These are phyloP conservation scores for Diorhabda carinulata DNA, from an alignment of 1,140 invertebrate genomes.

Conservation along the genomic window DNA sequence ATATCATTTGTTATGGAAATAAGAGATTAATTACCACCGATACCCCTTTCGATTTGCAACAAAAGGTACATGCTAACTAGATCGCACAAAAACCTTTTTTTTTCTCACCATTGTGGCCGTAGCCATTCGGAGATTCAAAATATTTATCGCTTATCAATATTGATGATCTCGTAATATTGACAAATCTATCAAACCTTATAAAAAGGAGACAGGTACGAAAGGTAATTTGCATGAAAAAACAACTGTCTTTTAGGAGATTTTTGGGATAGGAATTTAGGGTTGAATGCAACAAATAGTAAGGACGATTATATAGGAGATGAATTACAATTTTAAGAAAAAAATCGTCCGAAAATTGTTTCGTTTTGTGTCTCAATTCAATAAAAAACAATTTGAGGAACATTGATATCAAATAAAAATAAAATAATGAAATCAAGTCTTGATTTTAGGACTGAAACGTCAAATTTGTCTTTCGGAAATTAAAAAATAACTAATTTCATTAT, in stretches of 20 bases:
- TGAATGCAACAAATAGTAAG: too few relatives aligned
- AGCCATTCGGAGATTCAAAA: constrained; percentile 34
- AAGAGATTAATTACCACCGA: background rate
- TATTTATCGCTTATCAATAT: constrained; percentile 38
- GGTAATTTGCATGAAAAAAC: constrained; percentile 20
- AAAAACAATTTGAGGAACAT: too few relatives aligned
- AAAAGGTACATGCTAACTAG: constrained; percentile 29
- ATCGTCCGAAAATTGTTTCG: too few relatives aligned
- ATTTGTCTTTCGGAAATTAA: too few relatives aligned
- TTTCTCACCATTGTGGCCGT: constrained; percentile 19
- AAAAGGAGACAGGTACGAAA: background rate
- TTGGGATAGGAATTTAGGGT: background rate
- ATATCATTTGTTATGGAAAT: background rate
- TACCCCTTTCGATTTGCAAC: background rate
- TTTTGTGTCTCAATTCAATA: too few relatives aligned
- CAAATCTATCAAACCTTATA: constrained; percentile 31
- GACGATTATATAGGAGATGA: too few relatives aligned
- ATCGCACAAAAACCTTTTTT: constrained; percentile 26
- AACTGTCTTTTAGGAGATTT: constrained; percentile 7
- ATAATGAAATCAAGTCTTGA: too few relatives aligned
- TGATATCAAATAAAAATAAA: too few relatives aligned
- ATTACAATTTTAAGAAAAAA: too few relatives aligned
- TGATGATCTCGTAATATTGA: constrained; percentile 36
- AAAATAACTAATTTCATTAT: too few relatives aligned
- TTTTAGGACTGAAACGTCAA: too few relatives aligned